phyloP scores from a whole-genome alignment of 2,888 invertebrate species.

The Drosophila monieri region DNA sequence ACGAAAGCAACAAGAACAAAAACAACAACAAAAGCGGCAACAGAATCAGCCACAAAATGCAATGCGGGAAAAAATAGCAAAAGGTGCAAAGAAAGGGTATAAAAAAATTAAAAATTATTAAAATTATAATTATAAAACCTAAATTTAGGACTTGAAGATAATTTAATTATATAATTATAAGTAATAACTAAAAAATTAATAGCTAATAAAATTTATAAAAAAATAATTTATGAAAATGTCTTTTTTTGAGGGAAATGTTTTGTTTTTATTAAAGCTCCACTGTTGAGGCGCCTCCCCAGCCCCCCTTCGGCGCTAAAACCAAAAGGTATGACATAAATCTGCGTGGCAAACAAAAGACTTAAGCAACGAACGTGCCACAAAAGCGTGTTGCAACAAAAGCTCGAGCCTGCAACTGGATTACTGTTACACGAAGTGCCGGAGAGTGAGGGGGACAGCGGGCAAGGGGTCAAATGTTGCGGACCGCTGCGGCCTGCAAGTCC shows the following conservation, averaged over 20 bases:
- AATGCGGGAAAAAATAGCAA: slow-evolving; percentile 49
- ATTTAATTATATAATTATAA: neutral
- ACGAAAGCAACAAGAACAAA: slow-evolving; percentile 2
- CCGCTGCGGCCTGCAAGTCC: slow-evolving; percentile 3
- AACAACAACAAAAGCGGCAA: slow-evolving; percentile 19
- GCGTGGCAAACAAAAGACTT: slow-evolving; percentile 75
- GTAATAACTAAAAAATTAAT: too few relatives aligned
- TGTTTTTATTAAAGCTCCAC: neutral
- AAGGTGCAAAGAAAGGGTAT: slow-evolving; percentile 25
- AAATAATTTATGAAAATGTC: neutral
- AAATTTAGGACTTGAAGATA: neutral
- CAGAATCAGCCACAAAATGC: slow-evolving; percentile 49
- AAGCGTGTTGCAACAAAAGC: slow-evolving; percentile 46
- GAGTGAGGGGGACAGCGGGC: slow-evolving; percentile 4
- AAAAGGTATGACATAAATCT: slow-evolving; percentile 69
- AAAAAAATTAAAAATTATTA: neutral
- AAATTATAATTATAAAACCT: neutral
- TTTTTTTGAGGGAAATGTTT: too few relatives aligned
- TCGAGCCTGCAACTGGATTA: slow-evolving; percentile 70
- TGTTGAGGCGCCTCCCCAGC: slow-evolving; percentile 6
- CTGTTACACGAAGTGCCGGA: slow-evolving; percentile 57
- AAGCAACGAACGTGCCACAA: slow-evolving; percentile 70
- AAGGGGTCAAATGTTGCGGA: slow-evolving; percentile 30
- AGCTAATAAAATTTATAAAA: neutral
- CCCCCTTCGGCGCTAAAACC: slow-evolving; percentile 33